These are phyloP conservation scores for Gavia stellata DNA, from an alignment of 2,113 vertebrate genomes.

Conservation along the genomic window DNA sequence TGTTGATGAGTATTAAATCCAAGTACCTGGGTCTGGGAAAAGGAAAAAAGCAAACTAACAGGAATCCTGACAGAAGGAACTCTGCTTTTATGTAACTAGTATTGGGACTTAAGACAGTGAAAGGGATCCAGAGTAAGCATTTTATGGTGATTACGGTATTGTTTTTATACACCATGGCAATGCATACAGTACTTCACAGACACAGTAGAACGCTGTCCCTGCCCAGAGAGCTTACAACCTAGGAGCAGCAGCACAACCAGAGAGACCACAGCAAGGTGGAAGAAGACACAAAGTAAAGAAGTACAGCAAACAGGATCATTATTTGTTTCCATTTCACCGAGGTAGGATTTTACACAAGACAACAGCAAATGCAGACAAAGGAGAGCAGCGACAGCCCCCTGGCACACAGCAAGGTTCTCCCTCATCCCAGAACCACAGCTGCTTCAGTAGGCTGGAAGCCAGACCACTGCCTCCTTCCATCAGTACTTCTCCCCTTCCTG, in stretches of 20 bases:
- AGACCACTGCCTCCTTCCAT: not conserved
- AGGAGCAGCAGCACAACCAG: not conserved
- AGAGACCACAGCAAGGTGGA: not conserved
- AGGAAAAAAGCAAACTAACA: not conserved
- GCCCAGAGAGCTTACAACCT: conserved; percentile 38
- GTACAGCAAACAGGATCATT: not conserved
- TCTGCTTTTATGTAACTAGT: not conserved
- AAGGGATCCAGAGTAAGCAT: not conserved
- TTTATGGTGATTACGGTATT: not conserved
- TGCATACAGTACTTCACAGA: not conserved
- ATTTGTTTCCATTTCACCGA: not conserved
- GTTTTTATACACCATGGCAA: not conserved
- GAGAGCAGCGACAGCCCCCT: not conserved
- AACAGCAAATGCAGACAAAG: not conserved
- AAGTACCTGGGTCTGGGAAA: not conserved
- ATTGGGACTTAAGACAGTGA: not conserved
- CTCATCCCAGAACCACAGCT: not conserved
- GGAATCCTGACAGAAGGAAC: not conserved
- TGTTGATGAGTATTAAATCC: not conserved
- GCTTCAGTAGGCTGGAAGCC: not conserved
- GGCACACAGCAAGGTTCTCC: not conserved
- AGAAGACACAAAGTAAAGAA: not conserved
- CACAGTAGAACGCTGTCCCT: not conserved
- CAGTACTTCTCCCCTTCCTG: not conserved
- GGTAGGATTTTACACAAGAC: not conserved